Percentiles rank a stretch among this genome's conserved stretches.
Conservation (phyloP, 2,797 vertebrate genomes). For the Hydrocynus forskahlii region DNA sequence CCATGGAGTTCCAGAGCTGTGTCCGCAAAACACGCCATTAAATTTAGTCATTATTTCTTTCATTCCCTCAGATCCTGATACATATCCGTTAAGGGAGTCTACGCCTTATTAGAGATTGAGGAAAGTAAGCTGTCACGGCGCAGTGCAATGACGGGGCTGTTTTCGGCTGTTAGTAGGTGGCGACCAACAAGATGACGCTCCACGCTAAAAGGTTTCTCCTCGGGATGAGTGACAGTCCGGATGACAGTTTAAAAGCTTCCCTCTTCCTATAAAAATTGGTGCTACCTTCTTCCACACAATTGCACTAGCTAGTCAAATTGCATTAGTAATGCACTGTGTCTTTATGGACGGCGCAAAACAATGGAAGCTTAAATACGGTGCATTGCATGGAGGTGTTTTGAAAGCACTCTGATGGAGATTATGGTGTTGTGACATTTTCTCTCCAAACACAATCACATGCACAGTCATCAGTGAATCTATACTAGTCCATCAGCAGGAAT, state of each 20-base stretch:
- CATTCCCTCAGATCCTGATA: slow-evolving; percentile 19
- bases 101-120: slow-evolving; percentile 49
- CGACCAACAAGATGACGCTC: slow-evolving; percentile 64
- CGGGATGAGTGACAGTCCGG: slow-evolving; percentile 65
- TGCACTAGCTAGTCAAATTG: slow-evolving; percentile 79
- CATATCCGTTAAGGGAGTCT: slow-evolving; percentile 31
- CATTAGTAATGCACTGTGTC: slow-evolving; percentile 79
- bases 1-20: background rate
- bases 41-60: slow-evolving; percentile 15
- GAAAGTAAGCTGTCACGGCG: slow-evolving; percentile 45
- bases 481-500: slow-evolving; percentile 45
- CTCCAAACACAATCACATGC: slow-evolving; percentile 63
- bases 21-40: slow-evolving; percentile 11
- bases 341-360: slow-evolving; percentile 63
- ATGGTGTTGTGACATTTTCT: slow-evolving; percentile 63
- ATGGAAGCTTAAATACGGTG: slow-evolving; percentile 64
- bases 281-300: slow-evolving; percentile 79
- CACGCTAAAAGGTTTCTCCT: slow-evolving; percentile 77
- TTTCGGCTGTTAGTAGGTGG: slow-evolving; percentile 60
- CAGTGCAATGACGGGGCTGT: slow-evolving; percentile 22
- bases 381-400: slow-evolving; percentile 64
- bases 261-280: slow-evolving; percentile 71
- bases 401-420: slow-evolving; percentile 59
- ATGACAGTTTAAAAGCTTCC: slow-evolving; percentile 86
- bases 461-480: slow-evolving; percentile 50